These are phyloP conservation scores for Anolis carolinensis DNA, from an alignment of 2,113 vertebrate genomes.

Conservation along the genomic window DNA sequence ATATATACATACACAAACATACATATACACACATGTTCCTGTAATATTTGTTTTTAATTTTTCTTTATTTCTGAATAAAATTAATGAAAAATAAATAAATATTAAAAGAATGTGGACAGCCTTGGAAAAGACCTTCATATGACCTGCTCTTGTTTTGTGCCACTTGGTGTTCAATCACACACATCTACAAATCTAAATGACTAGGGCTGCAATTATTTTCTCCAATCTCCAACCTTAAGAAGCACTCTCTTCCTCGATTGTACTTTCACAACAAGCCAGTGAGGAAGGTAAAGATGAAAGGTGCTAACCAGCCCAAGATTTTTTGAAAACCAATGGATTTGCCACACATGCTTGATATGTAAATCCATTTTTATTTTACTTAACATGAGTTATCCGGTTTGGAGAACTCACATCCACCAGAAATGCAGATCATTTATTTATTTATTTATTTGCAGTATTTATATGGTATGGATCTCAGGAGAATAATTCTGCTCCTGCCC, in stretches of 20 bases:
- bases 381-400: not conserved
- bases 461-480: not conserved
- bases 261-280: not conserved
- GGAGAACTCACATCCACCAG: not conserved
- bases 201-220: not conserved
- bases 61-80: too few relatives aligned
- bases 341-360: not conserved
- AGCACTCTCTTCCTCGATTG: not conserved
- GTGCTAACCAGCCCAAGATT: too few relatives aligned
- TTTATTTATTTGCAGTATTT: too few relatives aligned
- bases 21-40: too few relatives aligned
- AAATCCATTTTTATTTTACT: not conserved
- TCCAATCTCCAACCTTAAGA: not conserved
- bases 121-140: too few relatives aligned
- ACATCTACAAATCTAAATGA: not conserved
- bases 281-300: too few relatives aligned
- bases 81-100: too few relatives aligned
- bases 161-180: not conserved
- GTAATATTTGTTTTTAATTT: too few relatives aligned
- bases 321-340: not conserved
- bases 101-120: too few relatives aligned
- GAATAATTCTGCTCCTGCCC: not conserved
- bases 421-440: too few relatives aligned
- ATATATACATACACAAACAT: too few relatives aligned
- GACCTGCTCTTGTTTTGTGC: too few relatives aligned